Base-by-base conservation (phyloP, 2,113 vertebrate species). In the Petrocephalus zakoni region DNA sequence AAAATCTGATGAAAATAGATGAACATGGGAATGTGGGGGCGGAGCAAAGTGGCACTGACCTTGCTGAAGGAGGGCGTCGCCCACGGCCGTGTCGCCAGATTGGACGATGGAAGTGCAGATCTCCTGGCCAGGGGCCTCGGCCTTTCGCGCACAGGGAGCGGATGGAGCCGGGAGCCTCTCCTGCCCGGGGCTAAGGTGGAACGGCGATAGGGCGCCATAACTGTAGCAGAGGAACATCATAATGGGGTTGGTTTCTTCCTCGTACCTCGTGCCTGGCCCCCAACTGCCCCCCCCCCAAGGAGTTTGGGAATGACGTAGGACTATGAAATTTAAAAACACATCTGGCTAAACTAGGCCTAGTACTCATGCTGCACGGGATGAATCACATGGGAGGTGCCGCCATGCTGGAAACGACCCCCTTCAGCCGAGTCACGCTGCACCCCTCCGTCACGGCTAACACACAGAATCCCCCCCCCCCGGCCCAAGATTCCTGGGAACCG, bases 151-250 rank as follows among this genome's bases (percentile, higher is more conserved):
- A 94, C 42, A 93, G 91, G 89, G 91, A 34, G 93, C 90, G 86
- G 93, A 91, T 0, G 94, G 91, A 90, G 94, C 91, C 51, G 95
- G 92, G 89, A 94, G 90, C 89, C 93, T 91, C 55, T 89, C 88
- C 81, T 91, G 92, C 89, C 93, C 91, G 7, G 96, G 92, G 91
- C 94, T 96, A 89, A 95, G 93, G 92, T 95, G 96, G 81, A 96
- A 95, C 91, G 96, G 93, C 92, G 96, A 96, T 89, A 94, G 91
- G 93, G 94, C 93, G 88, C 93, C 94, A 95, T 97, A 97, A 92
- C 98, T 99, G 93, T 92, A 88, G 94, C 90, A 93, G 78, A 87
- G 88, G 75, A 87, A 87, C 91, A 55, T 61, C 56, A 89, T 17
- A 88, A 19, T 68, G 34, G 19, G 2, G 15, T 84, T 22, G 9